A percentile compares a stretch with the other conserved stretches of the same genome.
Evolutionary conservation across 2,888 invertebrate genomes (phyloP).

Genomic region (Epirrita christyi): DNA sequence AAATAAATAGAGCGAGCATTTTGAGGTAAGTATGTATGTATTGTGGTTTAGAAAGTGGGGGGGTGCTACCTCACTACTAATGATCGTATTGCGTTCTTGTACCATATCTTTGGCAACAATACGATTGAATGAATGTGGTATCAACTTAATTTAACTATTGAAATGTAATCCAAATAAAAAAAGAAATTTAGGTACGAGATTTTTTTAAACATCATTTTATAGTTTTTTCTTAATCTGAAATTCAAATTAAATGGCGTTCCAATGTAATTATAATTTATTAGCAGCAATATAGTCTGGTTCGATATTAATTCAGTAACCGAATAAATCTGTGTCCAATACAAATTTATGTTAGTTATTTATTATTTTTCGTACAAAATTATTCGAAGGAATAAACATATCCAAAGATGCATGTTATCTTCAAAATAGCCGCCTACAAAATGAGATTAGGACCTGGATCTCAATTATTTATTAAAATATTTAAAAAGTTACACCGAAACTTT

Average conservation of each 20-base stretch:
- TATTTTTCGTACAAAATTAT: background rate
- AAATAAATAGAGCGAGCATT: conserved; percentile 40
- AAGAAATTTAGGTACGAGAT: background rate
- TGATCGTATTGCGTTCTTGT: conserved; percentile 11
- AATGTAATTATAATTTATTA: too few species aligned
- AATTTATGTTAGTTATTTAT: background rate
- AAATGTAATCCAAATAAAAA: too few species aligned
- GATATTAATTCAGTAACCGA: too few species aligned
- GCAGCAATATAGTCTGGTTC: too few species aligned
- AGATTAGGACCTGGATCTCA: conserved; percentile 82
- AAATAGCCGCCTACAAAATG: conserved; percentile 60
- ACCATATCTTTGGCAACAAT: background rate
- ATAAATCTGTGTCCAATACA: background rate
- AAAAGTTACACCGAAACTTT: conserved; percentile 51
- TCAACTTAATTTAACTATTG: conserved; percentile 2
- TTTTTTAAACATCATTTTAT: background rate
- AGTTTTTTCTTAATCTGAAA: background rate
- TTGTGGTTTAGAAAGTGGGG: background rate
- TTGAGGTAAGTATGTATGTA: conserved; percentile 33
- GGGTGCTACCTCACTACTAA: conserved; percentile 15
- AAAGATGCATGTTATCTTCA: conserved; percentile 29
- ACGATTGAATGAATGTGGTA: background rate
- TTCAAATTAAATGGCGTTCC: too few species aligned
- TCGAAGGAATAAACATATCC: background rate
- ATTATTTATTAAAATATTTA: conserved; percentile 74